Base-by-base conservation (phyloP, 2,113 vertebrate species). In the Strix aluco region DNA sequence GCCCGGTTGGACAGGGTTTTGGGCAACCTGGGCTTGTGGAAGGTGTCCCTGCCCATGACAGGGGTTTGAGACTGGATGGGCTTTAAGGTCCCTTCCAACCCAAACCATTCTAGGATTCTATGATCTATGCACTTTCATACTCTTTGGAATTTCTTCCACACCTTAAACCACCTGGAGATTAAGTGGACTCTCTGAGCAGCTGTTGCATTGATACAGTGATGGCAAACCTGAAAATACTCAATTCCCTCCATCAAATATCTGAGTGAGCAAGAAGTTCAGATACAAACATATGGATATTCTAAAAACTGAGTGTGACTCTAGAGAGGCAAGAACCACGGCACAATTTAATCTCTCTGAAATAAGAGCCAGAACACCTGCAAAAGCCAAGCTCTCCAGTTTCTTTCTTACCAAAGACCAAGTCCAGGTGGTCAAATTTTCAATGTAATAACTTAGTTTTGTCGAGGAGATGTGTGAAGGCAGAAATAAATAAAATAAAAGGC, bases 301-400 rank as follows among this genome's bases (percentile, higher is more conserved):
- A 67, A 42, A 83, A 61, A 73, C 9, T n/a, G 6, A n/a, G 16
- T 0, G 1, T 9, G 23, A 49, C 32, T 30, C 38, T 13, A 5
- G 14, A 61, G 36, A 67, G 17, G 13, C 8, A 38, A 62, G 15
- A 67, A 23, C 8, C 38, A 61, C 0, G 0, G 27, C 15, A 51
- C 10, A 11, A 14, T 38, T 49, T 13, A 29, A 7, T 47, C 26
- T 55, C 3, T 11, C 29, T 26, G 40, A 62, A 52, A 21, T 9
- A 73, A 27, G 40, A 54, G 19, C 44, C 4, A 1, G 17, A 14
- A 71, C 62, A 66, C 10, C n/a, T n/a, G 11, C 69, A 59, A n/a
- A 44, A 44, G 36, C 13, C 4, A 0, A 87, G 40, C 20, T 72
- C 36, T 55, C 32, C 2, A 0, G 18, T 42, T 66, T 77, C 40